A percentile compares a stretch with the other conserved stretches of the same genome.
phyloP scores from a whole-genome alignment of 37 sponge, comb jelly and placozoan species.

The Eunapius fragilis region DNA sequence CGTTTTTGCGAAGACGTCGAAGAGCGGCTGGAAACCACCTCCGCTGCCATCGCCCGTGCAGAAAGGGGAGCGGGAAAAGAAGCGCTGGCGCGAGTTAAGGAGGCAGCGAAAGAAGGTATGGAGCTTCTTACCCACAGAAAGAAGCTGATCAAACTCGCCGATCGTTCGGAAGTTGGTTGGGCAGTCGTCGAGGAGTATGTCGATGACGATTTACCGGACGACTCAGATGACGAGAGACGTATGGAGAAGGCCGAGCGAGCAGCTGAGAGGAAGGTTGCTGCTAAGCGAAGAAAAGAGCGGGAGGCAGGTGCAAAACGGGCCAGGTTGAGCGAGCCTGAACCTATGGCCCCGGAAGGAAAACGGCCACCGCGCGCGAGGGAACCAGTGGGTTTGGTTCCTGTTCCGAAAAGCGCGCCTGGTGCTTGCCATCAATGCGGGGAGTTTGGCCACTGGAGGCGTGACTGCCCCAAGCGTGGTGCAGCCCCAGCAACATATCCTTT shows the following conservation, averaged over 20 bases:
- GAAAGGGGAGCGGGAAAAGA: no score
- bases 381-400: no score
- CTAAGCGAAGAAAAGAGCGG: background rate
- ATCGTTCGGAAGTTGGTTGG: slow-evolving; percentile 3
- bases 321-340: no score
- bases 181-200: slow-evolving; percentile 1
- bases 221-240: slow-evolving; percentile 10
- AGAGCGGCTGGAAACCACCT: no score
- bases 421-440: slow-evolving; percentile 14
- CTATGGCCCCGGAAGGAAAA: no score
- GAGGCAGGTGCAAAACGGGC: background rate
- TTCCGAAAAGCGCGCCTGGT: no score
- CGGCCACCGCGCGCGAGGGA: no score
- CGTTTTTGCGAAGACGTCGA: background rate
- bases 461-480: no score
- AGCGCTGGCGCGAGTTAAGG: slow-evolving; percentile 4
- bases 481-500: no score
- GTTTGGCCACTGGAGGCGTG: no score
- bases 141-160: slow-evolving; percentile 16
- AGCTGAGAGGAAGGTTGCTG: background rate
- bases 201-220: slow-evolving; percentile 12
- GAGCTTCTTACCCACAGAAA: background rate
- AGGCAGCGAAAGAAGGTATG: background rate
- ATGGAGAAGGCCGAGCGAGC: background rate
- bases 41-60: no score